A percentile compares a stretch with the other conserved stretches of the same genome.
These are phyloP conservation scores for Speoplatyrhinus poulsoni DNA, from an alignment of 2,113 vertebrate species.

Conservation along the genomic window DNA sequence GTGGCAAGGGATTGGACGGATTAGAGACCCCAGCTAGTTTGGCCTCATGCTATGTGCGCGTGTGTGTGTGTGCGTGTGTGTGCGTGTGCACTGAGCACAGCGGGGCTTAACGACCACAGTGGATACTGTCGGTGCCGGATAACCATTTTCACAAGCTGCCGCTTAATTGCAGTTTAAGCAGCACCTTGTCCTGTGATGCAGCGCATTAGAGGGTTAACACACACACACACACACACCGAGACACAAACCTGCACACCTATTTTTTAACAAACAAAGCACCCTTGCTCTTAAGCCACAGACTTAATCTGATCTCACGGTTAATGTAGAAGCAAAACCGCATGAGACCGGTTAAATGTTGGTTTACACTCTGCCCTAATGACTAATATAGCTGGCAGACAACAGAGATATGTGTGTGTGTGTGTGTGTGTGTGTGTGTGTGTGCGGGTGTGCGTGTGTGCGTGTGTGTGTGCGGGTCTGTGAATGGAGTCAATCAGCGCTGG, in stretches of 20 bases:
- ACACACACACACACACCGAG: conserved; percentile 3
- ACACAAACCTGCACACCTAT: conserved; percentile 24
- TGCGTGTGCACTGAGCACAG: conserved; percentile 59
- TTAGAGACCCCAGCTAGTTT: conserved; percentile 58
- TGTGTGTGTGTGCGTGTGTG: conserved; percentile 36
- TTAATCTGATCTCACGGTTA: conserved; percentile 77
- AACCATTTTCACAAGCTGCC: conserved; percentile 74
- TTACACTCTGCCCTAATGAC: conserved; percentile 72
- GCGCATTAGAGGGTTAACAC: conserved; percentile 40
- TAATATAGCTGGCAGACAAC: conserved; percentile 63
- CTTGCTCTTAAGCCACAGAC: conserved; percentile 53
- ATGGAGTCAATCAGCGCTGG: conserved; percentile 62
- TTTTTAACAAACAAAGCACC: conserved; percentile 54
- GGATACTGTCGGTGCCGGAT: conserved; percentile 64
- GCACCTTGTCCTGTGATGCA: conserved; percentile 61
- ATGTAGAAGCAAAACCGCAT: conserved; percentile 72
- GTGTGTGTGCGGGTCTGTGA: conserved; percentile 8
- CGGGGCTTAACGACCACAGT: conserved; percentile 68
- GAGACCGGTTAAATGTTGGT: conserved; percentile 72
- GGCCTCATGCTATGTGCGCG: conserved; percentile 27
- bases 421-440: conserved; percentile 16
- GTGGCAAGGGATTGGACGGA: conserved; percentile 70
- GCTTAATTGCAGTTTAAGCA: conserved; percentile 76
- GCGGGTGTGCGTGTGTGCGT: neutral
- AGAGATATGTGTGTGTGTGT: conserved; percentile 59